These are phyloP conservation scores for Sympetrum striolatum DNA, from an alignment of 2,888 invertebrate genomes.

Conservation along the genomic window DNA sequence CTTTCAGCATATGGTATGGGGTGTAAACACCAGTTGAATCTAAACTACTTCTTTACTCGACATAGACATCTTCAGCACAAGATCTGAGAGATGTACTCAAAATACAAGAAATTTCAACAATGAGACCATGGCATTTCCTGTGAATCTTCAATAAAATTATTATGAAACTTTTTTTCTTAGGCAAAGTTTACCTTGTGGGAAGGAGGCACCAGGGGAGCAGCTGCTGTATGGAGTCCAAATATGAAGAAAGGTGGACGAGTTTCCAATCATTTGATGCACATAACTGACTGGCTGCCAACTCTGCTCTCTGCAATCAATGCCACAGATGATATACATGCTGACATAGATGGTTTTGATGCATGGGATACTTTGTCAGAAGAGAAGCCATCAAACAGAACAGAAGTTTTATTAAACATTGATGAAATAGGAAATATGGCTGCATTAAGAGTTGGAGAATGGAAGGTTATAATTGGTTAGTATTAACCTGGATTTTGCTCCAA, in stretches of 20 bases:
- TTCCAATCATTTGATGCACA: conserved; percentile 76
- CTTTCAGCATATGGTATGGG: too few species aligned
- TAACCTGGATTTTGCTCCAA: background rate
- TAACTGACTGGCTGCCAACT: conserved; percentile 91
- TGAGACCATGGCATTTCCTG: too few species aligned
- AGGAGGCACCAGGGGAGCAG: conserved; percentile 57
- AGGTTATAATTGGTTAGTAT: conserved; percentile 72
- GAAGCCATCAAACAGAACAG: conserved; percentile 67
- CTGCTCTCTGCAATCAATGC: conserved; percentile 75
- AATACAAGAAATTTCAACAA: too few species aligned
- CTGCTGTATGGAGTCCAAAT: conserved; percentile 74
- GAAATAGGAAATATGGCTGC: conserved; percentile 69
- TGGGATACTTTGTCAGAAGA: conserved; percentile 76
- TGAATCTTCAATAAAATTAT: too few species aligned
- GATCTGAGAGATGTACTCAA: too few species aligned
- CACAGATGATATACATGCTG: conserved; percentile 52
- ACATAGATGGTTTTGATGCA: conserved; percentile 75
- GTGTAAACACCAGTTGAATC: too few species aligned
- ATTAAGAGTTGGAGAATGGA: conserved; percentile 77
- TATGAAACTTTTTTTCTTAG: conserved; percentile 49
- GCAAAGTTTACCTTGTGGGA: conserved; percentile 64
- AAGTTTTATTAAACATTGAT: conserved; percentile 88
- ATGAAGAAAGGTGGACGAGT: conserved; percentile 68
- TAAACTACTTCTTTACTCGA: too few species aligned
- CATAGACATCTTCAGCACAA: too few species aligned